Conservation (phyloP, 2,797 vertebrate genomes). For the Dallia pectoralis region DNA sequence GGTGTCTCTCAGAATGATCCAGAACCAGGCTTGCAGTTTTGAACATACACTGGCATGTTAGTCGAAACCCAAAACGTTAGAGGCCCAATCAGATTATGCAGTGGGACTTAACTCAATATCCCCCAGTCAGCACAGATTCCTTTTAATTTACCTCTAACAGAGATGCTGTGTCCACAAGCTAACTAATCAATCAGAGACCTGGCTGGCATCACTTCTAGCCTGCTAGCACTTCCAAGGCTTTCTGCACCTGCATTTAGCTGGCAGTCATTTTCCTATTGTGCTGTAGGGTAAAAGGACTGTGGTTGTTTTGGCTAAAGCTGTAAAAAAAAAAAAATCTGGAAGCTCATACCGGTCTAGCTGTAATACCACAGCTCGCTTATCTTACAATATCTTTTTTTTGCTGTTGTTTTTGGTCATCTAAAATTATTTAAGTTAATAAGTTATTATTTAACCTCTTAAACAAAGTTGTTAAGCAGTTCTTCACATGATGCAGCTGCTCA, state of each 20-base stretch:
- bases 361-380: background rate
- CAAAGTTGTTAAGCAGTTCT: background rate
- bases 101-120: slow-evolving; percentile 52
- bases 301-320: slow-evolving; percentile 35
- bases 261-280: slow-evolving; percentile 54
- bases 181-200: slow-evolving; percentile 66
- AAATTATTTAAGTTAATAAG: background rate
- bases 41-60: slow-evolving; percentile 53
- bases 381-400: slow-evolving; percentile 2
- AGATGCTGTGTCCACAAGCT: slow-evolving; percentile 54
- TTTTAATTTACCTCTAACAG: slow-evolving; percentile 56
- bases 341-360: background rate
- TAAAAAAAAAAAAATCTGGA: slow-evolving; percentile 37
- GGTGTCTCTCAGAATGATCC: background rate
- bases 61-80: slow-evolving; percentile 40
- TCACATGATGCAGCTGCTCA: background rate
- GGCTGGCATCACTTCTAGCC: slow-evolving; percentile 17
- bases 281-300: slow-evolving; percentile 48
- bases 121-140: slow-evolving; percentile 28
- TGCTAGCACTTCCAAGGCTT: slow-evolving; percentile 26
- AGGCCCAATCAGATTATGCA: slow-evolving; percentile 45
- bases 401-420: slow-evolving; percentile 21
- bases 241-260: slow-evolving; percentile 53
- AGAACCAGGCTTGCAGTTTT: slow-evolving; percentile 22
- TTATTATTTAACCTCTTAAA: slow-evolving; percentile 12